Evolutionary conservation across 2,888 invertebrate species (phyloP).

Genomic region (Lymantria dispar): DNA sequence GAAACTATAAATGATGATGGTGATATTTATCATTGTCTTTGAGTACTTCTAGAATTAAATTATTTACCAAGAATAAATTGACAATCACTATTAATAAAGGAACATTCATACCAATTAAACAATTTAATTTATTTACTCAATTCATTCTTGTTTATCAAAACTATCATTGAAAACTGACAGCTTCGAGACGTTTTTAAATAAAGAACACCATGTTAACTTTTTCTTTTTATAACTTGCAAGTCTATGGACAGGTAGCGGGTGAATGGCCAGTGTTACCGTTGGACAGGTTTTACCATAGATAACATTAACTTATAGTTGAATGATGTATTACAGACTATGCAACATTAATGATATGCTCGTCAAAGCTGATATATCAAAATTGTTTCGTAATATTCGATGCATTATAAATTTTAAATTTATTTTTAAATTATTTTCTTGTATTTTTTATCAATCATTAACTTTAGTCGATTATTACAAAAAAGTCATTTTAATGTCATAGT

Average conservation of each 20-base stretch:
- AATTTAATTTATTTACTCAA: background rate
- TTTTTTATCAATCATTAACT: no score
- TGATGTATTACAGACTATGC: background rate
- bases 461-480: no score
- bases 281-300: conserved; percentile 4
- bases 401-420: no score
- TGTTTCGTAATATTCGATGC: no score
- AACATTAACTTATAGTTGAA: background rate
- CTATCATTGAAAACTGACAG: background rate
- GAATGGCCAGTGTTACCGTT: background rate
- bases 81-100: background rate
- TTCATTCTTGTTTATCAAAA: background rate
- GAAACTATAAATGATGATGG: no score
- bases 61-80: background rate
- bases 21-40: no score
- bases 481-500: no score
- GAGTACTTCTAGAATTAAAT: background rate
- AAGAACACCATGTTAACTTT: background rate
- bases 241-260: background rate
- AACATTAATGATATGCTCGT: background rate
- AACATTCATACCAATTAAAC: background rate
- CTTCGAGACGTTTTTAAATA: background rate
- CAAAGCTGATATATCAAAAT: no score
- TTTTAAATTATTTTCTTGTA: no score
- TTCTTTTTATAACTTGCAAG: background rate